Conservation (phyloP, 2,113 vertebrate species). For the Mastomys coucha region DNA sequence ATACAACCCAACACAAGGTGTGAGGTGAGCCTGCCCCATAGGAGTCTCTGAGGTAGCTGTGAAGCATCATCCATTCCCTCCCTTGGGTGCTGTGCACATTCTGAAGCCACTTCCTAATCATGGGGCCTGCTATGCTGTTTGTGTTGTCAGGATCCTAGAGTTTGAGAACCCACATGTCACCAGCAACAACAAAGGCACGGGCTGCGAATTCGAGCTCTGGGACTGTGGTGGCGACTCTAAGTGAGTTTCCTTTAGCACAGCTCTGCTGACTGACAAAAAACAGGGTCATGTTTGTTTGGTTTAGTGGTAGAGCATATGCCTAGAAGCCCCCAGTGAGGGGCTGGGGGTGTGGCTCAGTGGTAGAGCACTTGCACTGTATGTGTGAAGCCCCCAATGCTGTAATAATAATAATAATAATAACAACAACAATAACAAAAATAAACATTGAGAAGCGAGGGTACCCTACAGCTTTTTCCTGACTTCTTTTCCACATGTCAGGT, state of each 20-base stretch:
- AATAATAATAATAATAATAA: not conserved
- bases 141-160: slow-evolving; percentile 93
- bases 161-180: slow-evolving; percentile 91
- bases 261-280: not conserved
- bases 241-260: slow-evolving; percentile 85
- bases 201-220: slow-evolving; percentile 96
- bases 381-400: not conserved
- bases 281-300: not conserved
- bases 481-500: slow-evolving; percentile 84
- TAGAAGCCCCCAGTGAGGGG: not conserved
- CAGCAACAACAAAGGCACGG: slow-evolving; percentile 85
- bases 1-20: slow-evolving; percentile 95
- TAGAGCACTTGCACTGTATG: not conserved
- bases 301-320: not conserved
- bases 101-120: accelerated
- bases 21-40: slow-evolving; percentile 89
- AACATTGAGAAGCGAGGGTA: not conserved
- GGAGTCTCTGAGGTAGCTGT: not conserved
- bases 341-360: not conserved
- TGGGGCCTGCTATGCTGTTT: not conserved
- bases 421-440: not conserved
- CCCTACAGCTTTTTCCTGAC: not conserved
- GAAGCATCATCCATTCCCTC: accelerated
- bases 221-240: slow-evolving; percentile 96
- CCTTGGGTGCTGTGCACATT: too few species aligned